phyloP scores from a whole-genome alignment of 1,140 invertebrate species.

The Lepidurus couesii region DNA sequence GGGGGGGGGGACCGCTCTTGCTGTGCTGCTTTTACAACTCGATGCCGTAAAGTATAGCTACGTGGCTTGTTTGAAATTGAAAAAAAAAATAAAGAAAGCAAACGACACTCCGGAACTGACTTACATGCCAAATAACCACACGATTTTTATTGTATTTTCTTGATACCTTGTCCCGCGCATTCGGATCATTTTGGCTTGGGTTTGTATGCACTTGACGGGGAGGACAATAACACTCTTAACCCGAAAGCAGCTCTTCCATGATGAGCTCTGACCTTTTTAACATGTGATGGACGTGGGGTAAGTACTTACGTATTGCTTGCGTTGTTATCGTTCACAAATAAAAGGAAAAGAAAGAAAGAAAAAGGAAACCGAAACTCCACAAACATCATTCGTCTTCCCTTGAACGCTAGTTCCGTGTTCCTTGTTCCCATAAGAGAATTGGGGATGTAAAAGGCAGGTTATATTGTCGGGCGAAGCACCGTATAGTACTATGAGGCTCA shows the following conservation, averaged over 20 bases:
- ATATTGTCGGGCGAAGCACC: too few species aligned
- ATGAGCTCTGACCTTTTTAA: slow-evolving; percentile 21
- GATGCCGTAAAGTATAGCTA: too few species aligned
- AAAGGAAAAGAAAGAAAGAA: neutral
- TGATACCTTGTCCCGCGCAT: neutral
- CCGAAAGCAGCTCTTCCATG: neutral
- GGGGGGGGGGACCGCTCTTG: too few species aligned
- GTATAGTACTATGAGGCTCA: too few species aligned
- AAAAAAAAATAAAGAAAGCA: neutral
- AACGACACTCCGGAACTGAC: too few species aligned
- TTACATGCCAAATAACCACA: neutral
- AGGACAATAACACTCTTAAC: neutral
- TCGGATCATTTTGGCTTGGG: neutral
- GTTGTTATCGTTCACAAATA: neutral
- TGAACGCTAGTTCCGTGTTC: too few species aligned
- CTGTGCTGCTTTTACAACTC: too few species aligned
- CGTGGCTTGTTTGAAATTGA: neutral
- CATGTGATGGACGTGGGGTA: neutral
- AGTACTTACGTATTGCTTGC: neutral
- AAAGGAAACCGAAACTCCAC: neutral
- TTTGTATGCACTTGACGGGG: neutral
- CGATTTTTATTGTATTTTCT: neutral
- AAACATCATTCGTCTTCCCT: too few species aligned
- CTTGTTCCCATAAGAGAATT: too few species aligned
- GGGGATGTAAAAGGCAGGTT: too few species aligned